Percentiles rank a stretch among this genome's conserved stretches.
Conservation (phyloP, 2,113 vertebrate species). For the Sigmodon hispidus region DNA sequence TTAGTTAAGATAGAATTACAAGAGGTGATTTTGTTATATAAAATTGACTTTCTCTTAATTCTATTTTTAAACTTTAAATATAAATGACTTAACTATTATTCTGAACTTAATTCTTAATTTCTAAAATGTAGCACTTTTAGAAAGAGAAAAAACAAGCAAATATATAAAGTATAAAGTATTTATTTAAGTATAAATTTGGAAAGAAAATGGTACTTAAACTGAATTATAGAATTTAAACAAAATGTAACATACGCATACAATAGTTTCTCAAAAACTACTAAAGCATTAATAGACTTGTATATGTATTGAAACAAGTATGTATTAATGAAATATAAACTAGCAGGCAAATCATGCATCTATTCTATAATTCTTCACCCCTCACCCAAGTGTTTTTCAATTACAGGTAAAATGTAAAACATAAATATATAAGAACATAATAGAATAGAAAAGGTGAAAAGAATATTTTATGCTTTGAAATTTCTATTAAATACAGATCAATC, state of each 20-base stretch:
- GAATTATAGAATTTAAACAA: neutral
- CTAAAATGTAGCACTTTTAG: neutral
- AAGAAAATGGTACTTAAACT: neutral
- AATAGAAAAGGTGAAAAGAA: neutral
- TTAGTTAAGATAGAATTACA: neutral
- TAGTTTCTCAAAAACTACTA: neutral
- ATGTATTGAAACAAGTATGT: neutral
- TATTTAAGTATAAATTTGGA: no score
- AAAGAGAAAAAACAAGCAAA: neutral
- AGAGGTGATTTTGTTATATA: neutral
- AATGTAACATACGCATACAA: neutral
- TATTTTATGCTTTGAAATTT: neutral
- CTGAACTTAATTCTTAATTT: slow-evolving; percentile 3
- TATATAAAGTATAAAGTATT: no score
- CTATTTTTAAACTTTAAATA: neutral
- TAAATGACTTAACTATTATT: neutral
- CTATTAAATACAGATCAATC: neutral
- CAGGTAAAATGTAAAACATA: neutral
- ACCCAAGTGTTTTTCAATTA: neutral
- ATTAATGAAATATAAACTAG: neutral
- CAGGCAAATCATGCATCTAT: neutral
- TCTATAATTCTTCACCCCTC: neutral
- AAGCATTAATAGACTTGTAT: neutral
- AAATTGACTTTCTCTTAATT: neutral
- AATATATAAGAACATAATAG: neutral